Base-by-base conservation (phyloP, 2,888 invertebrate genomes). In the Poecilus cupreus region DNA sequence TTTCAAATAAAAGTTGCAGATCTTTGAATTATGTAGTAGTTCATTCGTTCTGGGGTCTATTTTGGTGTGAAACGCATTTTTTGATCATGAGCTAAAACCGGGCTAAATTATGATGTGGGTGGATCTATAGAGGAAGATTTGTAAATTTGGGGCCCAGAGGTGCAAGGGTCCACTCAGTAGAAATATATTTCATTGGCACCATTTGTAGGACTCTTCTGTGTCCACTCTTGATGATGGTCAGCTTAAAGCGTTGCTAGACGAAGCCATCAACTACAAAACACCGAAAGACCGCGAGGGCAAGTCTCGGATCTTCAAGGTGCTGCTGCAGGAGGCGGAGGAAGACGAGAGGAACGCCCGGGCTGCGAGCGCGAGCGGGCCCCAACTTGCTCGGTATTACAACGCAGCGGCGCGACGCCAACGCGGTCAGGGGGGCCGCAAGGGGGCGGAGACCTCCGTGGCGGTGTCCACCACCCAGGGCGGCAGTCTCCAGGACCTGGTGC, bases 251-350 rank as follows among this genome's bases (percentile, higher is more conserved):
- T 90, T 96, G 83, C 90, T 96, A 85, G 95, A 96, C 88, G 96
- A 96, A 91, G 96, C 96, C 84, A 93, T 95, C 87, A 94, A 93
- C 84, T 96, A 96, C 90, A 96, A 95, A 89, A 93, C 93, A 88
- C 96, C 96, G 80, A 95, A 95, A 90, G 96, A 96, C 88, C 92
- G 94, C 84, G 94, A 95, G 89, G 95, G 96, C 86, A 96, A 96
- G 90, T 96, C 96, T 89, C 92, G 92, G 89, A 92, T 95, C 82
- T 96, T 96, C 89, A 94, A 94, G 92, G 96, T 96, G 87, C 91
- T 96, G 87, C 90, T 96, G 84, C 92, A 94, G 87, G 93, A 94
- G 88, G 95, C 93, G 84, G 95, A 96, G 88, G 94, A 94, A 86
- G 94, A 94, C 89, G 94, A 95, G 87, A 91, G 93, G 83, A 92